Conservation (phyloP, 1,140 invertebrate species). For the Theocolax elegans region DNA sequence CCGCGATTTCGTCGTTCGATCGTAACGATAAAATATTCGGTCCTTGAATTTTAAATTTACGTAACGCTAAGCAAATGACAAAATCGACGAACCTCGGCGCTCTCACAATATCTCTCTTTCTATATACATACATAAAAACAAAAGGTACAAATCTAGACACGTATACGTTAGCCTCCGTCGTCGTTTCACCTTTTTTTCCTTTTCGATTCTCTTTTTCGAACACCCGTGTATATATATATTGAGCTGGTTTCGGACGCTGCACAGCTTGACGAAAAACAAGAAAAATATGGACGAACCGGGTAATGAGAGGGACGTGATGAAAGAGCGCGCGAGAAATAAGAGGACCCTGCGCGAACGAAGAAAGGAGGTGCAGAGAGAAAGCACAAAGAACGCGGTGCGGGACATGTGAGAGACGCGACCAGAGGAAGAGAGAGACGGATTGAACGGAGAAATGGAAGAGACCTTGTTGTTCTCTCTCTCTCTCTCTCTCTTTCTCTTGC, state of each 20-base stretch:
- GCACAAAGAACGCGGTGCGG: neutral
- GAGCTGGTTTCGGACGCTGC: neutral
- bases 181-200: too few species aligned
- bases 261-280: too few species aligned
- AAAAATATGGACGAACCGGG: neutral
- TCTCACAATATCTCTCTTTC: too few species aligned
- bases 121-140: too few species aligned
- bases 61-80: neutral
- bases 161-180: too few species aligned
- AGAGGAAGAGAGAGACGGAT: neutral
- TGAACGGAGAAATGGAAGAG: too few species aligned
- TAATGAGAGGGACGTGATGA: slow-evolving; percentile 32
- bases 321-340: slow-evolving; percentile 23
- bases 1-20: neutral
- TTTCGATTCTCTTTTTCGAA: too few species aligned
- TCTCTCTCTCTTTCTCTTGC: neutral
- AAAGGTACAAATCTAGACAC: neutral
- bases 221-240: too few species aligned
- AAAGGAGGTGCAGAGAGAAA: neutral
- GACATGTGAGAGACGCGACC: neutral
- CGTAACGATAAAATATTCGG: neutral
- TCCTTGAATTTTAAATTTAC: neutral
- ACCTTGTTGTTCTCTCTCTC: neutral
- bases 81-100: neutral
- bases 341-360: neutral